Percentiles rank a stretch among this genome's conserved stretches.
phyloP scores from a whole-genome alignment of 2,797 vertebrate species.

The Lacerta agilis region DNA sequence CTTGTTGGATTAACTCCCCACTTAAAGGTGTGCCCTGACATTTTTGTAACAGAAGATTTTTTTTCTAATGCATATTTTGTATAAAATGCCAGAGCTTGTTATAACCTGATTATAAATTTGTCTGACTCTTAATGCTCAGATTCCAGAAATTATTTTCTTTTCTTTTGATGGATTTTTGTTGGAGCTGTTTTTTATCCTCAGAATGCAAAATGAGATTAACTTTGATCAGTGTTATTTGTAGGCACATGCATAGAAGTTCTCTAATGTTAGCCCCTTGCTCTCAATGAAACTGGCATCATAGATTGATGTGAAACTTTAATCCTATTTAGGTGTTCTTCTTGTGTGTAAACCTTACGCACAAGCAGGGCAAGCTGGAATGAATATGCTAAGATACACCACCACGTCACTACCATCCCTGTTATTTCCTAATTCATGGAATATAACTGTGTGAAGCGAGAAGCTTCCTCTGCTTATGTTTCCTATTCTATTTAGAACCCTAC shows the following conservation, averaged over 20 bases:
- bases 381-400: too few relatives aligned
- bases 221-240: background rate
- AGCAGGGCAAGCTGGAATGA: too few relatives aligned
- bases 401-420: too few relatives aligned
- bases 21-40: background rate
- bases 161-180: background rate
- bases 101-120: background rate
- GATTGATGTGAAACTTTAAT: too few relatives aligned
- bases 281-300: background rate
- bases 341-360: too few relatives aligned
- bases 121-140: background rate
- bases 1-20: background rate
- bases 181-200: background rate
- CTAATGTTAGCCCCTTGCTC: background rate
- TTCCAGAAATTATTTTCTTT: background rate
- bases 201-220: background rate
- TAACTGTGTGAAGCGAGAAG: too few relatives aligned
- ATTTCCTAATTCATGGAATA: too few relatives aligned
- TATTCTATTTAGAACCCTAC: too few relatives aligned
- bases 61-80: background rate
- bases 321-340: too few relatives aligned
- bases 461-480: too few relatives aligned
- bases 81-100: background rate
- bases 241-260: background rate
- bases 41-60: background rate